These are phyloP conservation scores for Drosophila kikkawai DNA, from an alignment of 1,140 invertebrate genomes.

Conservation along the genomic window DNA sequence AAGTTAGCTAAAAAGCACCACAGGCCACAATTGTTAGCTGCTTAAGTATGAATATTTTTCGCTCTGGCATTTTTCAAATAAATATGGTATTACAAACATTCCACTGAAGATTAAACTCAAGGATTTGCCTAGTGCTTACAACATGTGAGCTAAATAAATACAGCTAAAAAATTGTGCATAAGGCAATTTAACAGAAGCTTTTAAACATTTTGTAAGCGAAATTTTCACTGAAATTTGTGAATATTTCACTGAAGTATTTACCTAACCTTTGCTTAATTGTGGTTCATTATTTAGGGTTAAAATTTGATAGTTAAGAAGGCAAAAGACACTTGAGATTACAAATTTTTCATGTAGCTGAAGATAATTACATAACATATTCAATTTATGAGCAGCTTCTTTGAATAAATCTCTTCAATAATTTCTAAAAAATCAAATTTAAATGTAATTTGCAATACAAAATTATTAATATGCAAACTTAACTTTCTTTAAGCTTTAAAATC, in stretches of 20 bases:
- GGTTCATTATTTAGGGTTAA: not conserved
- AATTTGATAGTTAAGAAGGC: not conserved
- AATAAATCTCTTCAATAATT: too few relatives aligned
- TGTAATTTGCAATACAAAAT: not conserved
- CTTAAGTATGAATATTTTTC: slow-evolving; percentile 53
- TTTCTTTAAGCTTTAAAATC: not conserved
- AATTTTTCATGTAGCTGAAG: not conserved
- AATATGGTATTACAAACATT: slow-evolving; percentile 43
- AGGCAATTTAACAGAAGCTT: slow-evolving; percentile 7
- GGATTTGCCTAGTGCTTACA: slow-evolving; percentile 34
- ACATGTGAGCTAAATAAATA: slow-evolving; percentile 30
- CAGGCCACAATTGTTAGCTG: slow-evolving; percentile 53
- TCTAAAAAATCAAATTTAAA: not conserved
- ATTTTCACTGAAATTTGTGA: not conserved
- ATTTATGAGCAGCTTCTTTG: too few relatives aligned
- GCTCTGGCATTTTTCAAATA: slow-evolving; percentile 45
- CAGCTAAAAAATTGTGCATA: not conserved
- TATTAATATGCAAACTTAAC: not conserved
- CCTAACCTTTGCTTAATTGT: not conserved
- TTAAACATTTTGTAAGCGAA: not conserved
- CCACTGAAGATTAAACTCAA: slow-evolving; percentile 39
- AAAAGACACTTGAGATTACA: not conserved
- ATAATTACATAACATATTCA: not conserved
- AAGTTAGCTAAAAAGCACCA: slow-evolving; percentile 49
- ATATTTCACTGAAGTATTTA: not conserved